Percentiles rank a stretch among this genome's conserved stretches.
Evolutionary conservation across 2,888 invertebrate species (phyloP).

Genomic region (Mesorhabditis belari): DNA sequence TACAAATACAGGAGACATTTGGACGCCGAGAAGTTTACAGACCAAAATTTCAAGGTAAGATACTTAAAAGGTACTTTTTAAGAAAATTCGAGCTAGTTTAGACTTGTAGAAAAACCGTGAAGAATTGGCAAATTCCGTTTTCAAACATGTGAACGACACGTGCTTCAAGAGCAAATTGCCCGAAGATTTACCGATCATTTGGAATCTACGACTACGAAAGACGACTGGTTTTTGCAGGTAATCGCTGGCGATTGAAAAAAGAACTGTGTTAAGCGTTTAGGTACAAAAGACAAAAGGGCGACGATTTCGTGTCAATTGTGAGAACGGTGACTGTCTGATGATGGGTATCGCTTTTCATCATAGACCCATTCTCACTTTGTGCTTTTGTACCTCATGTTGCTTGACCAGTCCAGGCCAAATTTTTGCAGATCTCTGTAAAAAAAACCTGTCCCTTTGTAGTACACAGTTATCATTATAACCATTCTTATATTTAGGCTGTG

Average conservation of each 20-base stretch:
- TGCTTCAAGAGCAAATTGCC: not conserved
- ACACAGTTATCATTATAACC: too few species aligned
- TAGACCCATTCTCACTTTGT: too few species aligned
- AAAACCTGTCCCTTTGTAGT: too few species aligned
- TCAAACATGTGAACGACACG: not conserved
- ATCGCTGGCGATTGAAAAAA: too few species aligned
- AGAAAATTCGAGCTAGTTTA: not conserved
- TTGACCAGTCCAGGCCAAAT: too few species aligned
- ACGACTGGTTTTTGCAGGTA: constrained; percentile 70
- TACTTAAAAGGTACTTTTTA: too few species aligned
- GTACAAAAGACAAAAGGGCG: too few species aligned
- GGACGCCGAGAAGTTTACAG: not conserved
- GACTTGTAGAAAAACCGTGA: not conserved
- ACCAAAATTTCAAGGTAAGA: not conserved
- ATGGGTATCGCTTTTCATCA: constrained; percentile 70
- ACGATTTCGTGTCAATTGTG: constrained; percentile 2
- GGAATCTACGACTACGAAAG: constrained; percentile 74
- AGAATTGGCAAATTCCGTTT: not conserved
- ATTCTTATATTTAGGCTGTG: constrained; percentile 31
- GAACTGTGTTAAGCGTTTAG: too few species aligned
- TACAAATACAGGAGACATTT: not conserved
- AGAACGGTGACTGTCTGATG: constrained; percentile 66
- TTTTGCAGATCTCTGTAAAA: too few species aligned
- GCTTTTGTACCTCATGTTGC: too few species aligned
- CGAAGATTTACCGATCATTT: constrained; percentile 60